These are phyloP conservation scores for Austrolebias charrua DNA, from an alignment of 2,797 vertebrate species.

Conservation along the genomic window DNA sequence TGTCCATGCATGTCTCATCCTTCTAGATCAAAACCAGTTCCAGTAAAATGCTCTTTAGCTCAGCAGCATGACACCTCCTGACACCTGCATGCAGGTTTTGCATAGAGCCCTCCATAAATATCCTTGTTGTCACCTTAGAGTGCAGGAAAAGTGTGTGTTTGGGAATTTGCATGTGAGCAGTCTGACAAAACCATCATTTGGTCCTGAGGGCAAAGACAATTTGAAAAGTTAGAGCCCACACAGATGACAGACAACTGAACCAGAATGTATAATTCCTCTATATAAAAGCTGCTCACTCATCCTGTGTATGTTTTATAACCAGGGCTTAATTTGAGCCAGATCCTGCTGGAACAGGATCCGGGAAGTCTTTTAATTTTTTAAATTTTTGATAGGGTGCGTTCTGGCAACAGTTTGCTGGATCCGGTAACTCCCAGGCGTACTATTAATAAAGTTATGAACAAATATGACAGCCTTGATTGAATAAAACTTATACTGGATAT, in stretches of 20 bases:
- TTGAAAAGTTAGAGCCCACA: too few relatives aligned
- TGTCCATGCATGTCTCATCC: not conserved
- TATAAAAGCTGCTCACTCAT: too few relatives aligned
- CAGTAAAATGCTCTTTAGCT: not conserved
- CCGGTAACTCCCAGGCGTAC: too few relatives aligned
- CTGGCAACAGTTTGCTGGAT: too few relatives aligned
- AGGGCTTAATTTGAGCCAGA: too few relatives aligned
- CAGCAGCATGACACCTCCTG: not conserved
- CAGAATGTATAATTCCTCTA: not conserved
- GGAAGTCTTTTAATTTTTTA: too few relatives aligned
- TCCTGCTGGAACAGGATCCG: too few relatives aligned
- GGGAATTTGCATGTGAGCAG: conserved; percentile 68
- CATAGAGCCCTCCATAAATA: conserved; percentile 57
- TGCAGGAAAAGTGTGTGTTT: conserved; percentile 57
- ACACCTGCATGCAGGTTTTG: conserved; percentile 58
- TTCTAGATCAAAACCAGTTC: not conserved
- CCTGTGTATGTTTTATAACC: too few relatives aligned
- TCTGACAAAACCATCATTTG: conserved; percentile 5
- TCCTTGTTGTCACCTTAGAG: conserved; percentile 53
- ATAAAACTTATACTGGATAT: too few relatives aligned
- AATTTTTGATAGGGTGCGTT: too few relatives aligned
- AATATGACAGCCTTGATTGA: too few relatives aligned
- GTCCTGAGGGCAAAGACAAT: conserved; percentile 7
- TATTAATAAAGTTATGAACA: too few relatives aligned
- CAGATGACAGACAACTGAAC: not conserved